Base-by-base conservation (phyloP, 1,140 invertebrate genomes). In the Microplitis mediator region DNA sequence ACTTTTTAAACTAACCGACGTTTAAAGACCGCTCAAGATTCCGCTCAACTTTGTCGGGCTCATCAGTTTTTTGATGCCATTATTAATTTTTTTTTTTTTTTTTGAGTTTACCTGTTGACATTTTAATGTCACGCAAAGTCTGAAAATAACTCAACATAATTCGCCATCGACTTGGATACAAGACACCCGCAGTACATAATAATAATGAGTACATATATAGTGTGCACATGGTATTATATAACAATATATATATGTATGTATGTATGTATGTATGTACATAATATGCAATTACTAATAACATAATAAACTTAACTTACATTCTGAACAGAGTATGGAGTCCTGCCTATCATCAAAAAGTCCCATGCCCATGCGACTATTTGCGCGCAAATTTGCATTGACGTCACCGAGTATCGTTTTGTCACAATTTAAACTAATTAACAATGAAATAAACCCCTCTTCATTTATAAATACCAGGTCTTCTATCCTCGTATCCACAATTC, bases 321-420 rank as follows among this genome's bases (percentile, higher is more conserved):
- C 76, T 83, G 82, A 81, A 84, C 84, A 69, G 81, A 77, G 68
- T 78, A 79, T 6, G 75, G 50, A 32, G 78, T 71, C 72, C 78
- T 82, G 80, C 78, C 79, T 72, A 81, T 71, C 39, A 45, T 45
- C 32, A 84, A 14, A 6, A 83, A 78, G 56, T 83, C 81, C 83
- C 81, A 84, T 85, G 78, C 80, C 82, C 81, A 84, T 66, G 79
- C 78, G 69, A 83, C 84, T 69, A 85, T 80, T 62, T 79, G 77
- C 65, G 78, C 76, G 80, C 82, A 82, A 81, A 83, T 82, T 79
- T 84, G 81, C 82, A 85, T 83, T 77, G 81, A 82, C 78, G 81
- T 82, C 77, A 80, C 77, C 63, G 71, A 60, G 72, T 23, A 77
- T 69, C 5, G 39, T 45, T 45, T 45, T 11, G 6, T 45, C 34